Conservation (phyloP, 2,888 invertebrate genomes). For the Cerastis rubricosa region DNA sequence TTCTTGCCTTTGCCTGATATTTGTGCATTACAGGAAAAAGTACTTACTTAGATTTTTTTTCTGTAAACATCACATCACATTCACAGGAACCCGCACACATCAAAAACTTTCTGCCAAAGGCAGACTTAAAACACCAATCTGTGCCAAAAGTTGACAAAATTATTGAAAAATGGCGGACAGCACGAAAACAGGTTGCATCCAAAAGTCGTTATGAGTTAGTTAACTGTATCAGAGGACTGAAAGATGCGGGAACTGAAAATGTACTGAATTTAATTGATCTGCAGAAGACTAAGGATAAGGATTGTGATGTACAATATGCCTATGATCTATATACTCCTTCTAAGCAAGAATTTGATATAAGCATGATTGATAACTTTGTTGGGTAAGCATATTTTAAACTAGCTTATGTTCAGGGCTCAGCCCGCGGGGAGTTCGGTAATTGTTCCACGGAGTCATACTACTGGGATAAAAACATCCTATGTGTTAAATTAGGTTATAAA, state of each 20-base stretch:
- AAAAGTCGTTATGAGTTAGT: constrained; percentile 85
- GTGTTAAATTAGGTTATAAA: no score
- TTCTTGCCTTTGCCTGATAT: no score
- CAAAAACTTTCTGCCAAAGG: constrained; percentile 79
- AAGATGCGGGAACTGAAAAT: constrained; percentile 70
- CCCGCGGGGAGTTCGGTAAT: not conserved
- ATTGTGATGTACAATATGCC: constrained; percentile 78
- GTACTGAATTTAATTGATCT: constrained; percentile 83
- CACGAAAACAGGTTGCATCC: constrained; percentile 78
- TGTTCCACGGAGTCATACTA: no score
- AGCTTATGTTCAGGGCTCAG: not conserved
- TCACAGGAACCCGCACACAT: constrained; percentile 80
- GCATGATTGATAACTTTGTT: constrained; percentile 85
- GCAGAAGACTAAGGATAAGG: constrained; percentile 73
- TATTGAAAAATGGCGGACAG: constrained; percentile 83
- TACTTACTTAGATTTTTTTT: no score
- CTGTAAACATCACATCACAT: no score
- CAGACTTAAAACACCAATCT: constrained; percentile 77
- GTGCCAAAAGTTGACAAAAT: constrained; percentile 79
- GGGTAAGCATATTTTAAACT: constrained; percentile 73
- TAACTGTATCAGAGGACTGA: constrained; percentile 83
- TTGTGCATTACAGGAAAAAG: no score
- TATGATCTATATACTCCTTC: constrained; percentile 87
- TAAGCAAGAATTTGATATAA: constrained; percentile 84
- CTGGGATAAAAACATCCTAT: no score